Evolutionary conservation across 2,797 vertebrate species (phyloP).

Genomic region (Neosilurus hyrtlii): DNA sequence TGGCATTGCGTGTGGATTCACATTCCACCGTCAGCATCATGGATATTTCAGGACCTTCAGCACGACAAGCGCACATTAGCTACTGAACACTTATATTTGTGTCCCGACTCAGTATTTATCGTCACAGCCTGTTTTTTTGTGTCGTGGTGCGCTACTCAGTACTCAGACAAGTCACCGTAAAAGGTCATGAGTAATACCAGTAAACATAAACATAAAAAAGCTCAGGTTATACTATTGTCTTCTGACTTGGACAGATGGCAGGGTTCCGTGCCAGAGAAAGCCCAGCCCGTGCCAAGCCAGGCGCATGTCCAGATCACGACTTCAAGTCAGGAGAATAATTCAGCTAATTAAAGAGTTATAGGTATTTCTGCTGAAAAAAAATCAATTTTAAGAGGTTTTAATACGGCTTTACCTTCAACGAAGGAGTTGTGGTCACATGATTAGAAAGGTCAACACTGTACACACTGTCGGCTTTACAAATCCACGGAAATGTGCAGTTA

Average conservation of each 20-base stretch:
- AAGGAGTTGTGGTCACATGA: not conserved
- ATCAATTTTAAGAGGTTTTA: not conserved
- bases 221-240: not conserved
- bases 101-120: not conserved
- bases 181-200: not conserved
- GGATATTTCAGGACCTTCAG: slow-evolving; percentile 18
- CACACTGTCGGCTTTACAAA: not conserved
- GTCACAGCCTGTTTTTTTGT: not conserved
- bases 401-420: not conserved
- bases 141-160: not conserved
- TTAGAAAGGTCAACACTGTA: not conserved
- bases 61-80: slow-evolving; percentile 8
- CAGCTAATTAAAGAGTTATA: not conserved
- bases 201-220: not conserved
- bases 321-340: not conserved
- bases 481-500: too few species aligned
- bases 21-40: slow-evolving; percentile 1
- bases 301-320: not conserved
- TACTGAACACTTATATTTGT: slow-evolving; percentile 38
- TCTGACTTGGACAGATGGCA: slow-evolving; percentile 11
- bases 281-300: not conserved
- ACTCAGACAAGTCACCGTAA: not conserved
- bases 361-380: not conserved
- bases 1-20: not conserved
- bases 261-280: slow-evolving; percentile 6